A percentile compares a stretch with the other conserved stretches of the same genome.
phyloP scores from a whole-genome alignment of 2,888 invertebrate genomes.

The Euclidia mi region DNA sequence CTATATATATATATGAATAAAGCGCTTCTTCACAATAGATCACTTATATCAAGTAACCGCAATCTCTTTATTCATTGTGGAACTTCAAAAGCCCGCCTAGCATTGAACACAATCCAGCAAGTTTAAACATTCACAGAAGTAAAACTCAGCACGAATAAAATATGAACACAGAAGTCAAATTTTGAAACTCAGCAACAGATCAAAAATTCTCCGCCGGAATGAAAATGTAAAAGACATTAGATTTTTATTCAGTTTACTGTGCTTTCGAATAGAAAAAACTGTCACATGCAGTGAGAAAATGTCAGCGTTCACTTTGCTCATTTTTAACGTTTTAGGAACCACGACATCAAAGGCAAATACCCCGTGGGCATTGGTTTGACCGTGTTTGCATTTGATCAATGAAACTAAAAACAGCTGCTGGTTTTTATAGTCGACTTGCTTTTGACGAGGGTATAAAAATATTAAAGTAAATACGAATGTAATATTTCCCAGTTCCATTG shows the following conservation, averaged over 20 bases:
- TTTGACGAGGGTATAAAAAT: no score
- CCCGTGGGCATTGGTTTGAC: conserved; percentile 9
- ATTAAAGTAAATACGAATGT: no score
- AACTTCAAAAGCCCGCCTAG: not conserved
- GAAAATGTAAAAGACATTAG: no score
- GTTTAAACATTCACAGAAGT: not conserved
- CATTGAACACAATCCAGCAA: not conserved
- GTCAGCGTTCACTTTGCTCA: conserved; percentile 35
- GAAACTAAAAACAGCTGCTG: conserved; percentile 29
- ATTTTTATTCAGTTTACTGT: conserved; percentile 28
- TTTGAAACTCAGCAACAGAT: conserved; percentile 15
- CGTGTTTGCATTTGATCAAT: conserved; percentile 32
- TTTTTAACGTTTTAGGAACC: conserved; percentile 38
- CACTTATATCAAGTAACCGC: no score
- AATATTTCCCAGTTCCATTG: no score
- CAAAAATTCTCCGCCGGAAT: conserved; percentile 28
- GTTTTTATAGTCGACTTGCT: conserved; percentile 29
- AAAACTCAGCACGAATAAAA: conserved; percentile 16
- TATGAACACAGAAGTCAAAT: conserved; percentile 11
- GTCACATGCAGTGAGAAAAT: conserved; percentile 49
- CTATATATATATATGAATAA: no score
- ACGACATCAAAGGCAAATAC: conserved; percentile 21
- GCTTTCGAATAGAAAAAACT: conserved; percentile 35
- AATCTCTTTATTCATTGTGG: not conserved
- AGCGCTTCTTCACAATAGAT: no score